Evolutionary conservation across 2,797 vertebrate species (phyloP).

Genomic region (Sarcophilus harrisii): DNA sequence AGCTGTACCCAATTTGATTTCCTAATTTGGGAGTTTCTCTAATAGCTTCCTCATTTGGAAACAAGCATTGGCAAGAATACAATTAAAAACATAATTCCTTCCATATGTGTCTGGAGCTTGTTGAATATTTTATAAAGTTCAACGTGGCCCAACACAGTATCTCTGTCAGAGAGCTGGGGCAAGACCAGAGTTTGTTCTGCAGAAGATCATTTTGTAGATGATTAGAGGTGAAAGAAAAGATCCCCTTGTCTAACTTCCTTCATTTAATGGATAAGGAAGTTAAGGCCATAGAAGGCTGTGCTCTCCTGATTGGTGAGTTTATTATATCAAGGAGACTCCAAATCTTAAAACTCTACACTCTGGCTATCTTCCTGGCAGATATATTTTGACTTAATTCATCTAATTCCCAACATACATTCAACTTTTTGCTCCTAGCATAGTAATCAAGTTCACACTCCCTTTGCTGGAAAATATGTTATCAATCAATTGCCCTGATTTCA

Average conservation of each 20-base stretch:
- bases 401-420: not conserved
- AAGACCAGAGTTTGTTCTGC: not conserved
- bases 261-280: not conserved
- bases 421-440: not conserved
- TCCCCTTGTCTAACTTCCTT: not conserved
- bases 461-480: not conserved
- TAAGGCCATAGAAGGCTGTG: not conserved
- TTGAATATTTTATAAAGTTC: not conserved
- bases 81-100: slow-evolving; percentile 72
- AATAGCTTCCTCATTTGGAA: slow-evolving; percentile 69
- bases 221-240: not conserved
- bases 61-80: slow-evolving; percentile 61
- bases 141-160: not conserved
- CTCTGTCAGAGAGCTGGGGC: not conserved
- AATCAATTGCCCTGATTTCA: not conserved
- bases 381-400: not conserved
- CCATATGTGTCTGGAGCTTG: slow-evolving; percentile 44
- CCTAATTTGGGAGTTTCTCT: slow-evolving; percentile 74
- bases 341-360: not conserved
- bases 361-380: not conserved
- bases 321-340: not conserved
- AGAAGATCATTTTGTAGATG: not conserved
- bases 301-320: not conserved
- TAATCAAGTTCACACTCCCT: not conserved
- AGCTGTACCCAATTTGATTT: slow-evolving; percentile 50